phyloP scores from a whole-genome alignment of 2,797 vertebrate species.

The Schizopygopsis malacanthus region DNA sequence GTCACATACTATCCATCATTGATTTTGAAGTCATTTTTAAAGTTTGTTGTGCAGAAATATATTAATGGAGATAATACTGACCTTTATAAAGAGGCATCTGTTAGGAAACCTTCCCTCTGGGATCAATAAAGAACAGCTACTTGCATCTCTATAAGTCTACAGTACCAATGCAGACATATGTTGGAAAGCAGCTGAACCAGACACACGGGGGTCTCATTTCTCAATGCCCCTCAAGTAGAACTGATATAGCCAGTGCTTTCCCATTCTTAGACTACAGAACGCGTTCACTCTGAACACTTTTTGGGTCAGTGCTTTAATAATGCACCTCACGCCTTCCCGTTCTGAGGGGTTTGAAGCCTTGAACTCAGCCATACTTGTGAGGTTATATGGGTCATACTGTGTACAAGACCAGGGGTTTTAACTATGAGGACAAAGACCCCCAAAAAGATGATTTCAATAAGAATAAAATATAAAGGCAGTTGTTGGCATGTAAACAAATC shows the following conservation, averaged over 20 bases:
- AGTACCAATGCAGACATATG: neutral
- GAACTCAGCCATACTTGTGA: neutral
- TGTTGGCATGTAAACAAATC: neutral
- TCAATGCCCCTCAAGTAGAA: neutral
- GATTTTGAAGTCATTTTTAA: conserved; percentile 13
- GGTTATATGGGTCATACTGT: neutral
- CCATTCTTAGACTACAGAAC: conserved; percentile 4
- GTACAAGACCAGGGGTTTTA: neutral
- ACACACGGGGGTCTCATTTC: neutral
- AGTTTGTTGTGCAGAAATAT: neutral
- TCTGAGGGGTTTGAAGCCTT: conserved; percentile 2
- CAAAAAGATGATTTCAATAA: neutral
- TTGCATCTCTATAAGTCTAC: neutral
- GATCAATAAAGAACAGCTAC: conserved; percentile 19
- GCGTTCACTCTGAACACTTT: conserved; percentile 7
- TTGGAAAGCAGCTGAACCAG: neutral
- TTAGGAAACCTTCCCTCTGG: neutral
- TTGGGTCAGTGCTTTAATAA: conserved; percentile 27
- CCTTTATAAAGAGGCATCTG: conserved; percentile 21
- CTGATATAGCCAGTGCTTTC: conserved; percentile 6
- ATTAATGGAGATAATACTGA: conserved; percentile 19
- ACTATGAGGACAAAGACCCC: neutral
- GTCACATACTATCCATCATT: neutral
- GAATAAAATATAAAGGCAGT: neutral
- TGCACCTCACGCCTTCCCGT: neutral